phyloP scores from a whole-genome alignment of 2,113 vertebrate genomes.

The Gnathochromis pfefferi region DNA sequence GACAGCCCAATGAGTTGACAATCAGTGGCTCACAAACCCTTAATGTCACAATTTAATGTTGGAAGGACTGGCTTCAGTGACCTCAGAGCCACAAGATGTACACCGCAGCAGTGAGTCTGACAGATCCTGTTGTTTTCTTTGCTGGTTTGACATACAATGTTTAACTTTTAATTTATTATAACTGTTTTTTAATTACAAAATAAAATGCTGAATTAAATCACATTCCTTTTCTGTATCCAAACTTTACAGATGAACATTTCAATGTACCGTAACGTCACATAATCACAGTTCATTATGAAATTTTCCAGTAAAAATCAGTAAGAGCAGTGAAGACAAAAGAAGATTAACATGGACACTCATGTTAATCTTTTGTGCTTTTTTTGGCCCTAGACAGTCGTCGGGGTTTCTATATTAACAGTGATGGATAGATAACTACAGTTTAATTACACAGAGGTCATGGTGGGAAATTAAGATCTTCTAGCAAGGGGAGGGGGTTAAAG shows the following conservation, averaged over 20 bases:
- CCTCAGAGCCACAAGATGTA: constrained; percentile 24
- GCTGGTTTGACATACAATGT: constrained; percentile 47
- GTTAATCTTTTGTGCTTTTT: not conserved
- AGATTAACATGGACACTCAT: not conserved
- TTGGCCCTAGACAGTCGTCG: not conserved
- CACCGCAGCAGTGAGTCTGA: constrained; percentile 34
- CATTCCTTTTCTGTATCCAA: not conserved
- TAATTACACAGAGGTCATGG: not conserved
- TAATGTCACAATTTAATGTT: constrained; percentile 14
- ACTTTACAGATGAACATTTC: not conserved
- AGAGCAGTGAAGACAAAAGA: not conserved
- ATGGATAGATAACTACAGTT: not conserved
- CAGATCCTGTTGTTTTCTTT: constrained; percentile 49
- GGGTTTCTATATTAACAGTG: not conserved
- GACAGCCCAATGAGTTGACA: constrained; percentile 41
- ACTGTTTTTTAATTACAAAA: constrained; percentile 57
- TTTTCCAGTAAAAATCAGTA: not conserved
- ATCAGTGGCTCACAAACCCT: constrained; percentile 37
- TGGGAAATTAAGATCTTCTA: not conserved
- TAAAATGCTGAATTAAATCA: constrained; percentile 23
- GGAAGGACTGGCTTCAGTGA: constrained; percentile 37
- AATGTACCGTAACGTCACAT: not conserved
- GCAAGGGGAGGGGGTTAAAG: not conserved
- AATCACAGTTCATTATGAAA: not conserved
- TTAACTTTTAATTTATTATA: constrained; percentile 71